Evolutionary conservation across 2,888 invertebrate species (phyloP).

Genomic region (Trachelus troglodyta): DNA sequence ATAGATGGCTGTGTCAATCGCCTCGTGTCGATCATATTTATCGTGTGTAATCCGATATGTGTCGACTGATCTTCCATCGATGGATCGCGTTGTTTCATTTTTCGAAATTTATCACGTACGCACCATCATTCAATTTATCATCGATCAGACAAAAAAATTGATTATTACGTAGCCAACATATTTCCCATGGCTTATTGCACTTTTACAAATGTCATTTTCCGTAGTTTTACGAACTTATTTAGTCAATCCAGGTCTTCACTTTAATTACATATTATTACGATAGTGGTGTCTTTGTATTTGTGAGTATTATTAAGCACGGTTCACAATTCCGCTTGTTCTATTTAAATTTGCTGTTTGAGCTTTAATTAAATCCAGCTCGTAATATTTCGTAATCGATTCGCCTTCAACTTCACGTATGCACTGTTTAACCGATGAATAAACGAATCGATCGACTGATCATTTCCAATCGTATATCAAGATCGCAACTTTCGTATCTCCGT

Average conservation of each 20-base stretch:
- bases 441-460: neutral
- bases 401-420: neutral
- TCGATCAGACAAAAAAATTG: too few relatives aligned
- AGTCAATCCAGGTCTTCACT: neutral
- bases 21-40: slow-evolving; percentile 36
- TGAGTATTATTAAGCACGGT: neutral
- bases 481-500: neutral
- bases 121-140: neutral
- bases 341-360: neutral
- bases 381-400: neutral
- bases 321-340: neutral
- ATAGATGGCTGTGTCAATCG: slow-evolving; percentile 43
- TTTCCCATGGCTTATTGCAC: neutral
- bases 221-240: neutral
- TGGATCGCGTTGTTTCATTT: neutral
- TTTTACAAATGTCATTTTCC: neutral
- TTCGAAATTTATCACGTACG: too few relatives aligned
- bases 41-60: neutral
- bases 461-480: neutral
- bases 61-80: neutral
- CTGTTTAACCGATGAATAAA: neutral
- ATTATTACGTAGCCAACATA: too few relatives aligned
- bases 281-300: neutral
- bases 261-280: neutral
- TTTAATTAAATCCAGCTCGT: neutral